A percentile compares a stretch with the other conserved stretches of the same genome.
Conservation (phyloP, 1,140 invertebrate genomes). For the Drosophila micromelanica region DNA sequence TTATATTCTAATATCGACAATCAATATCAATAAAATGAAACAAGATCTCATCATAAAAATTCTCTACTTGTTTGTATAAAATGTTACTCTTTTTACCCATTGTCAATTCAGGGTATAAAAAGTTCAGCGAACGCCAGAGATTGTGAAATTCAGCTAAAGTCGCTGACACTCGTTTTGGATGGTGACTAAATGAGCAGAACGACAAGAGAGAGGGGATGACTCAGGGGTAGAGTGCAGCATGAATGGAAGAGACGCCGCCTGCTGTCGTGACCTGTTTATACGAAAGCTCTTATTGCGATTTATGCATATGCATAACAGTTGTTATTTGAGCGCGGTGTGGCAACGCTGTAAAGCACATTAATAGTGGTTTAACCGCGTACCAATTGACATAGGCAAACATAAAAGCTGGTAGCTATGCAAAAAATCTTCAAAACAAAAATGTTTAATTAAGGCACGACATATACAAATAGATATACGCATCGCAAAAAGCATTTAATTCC, state of each 20-base stretch:
- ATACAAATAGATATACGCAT: background rate
- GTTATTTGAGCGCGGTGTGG: constrained; percentile 6
- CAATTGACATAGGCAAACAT: background rate
- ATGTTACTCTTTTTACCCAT: too few relatives aligned
- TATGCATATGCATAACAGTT: constrained; percentile 10
- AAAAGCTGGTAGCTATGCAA: background rate
- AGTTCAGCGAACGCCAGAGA: constrained; percentile 37
- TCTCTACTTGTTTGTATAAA: too few relatives aligned
- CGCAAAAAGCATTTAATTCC: background rate
- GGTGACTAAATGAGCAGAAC: constrained; percentile 17
- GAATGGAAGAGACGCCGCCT: constrained; percentile 13
- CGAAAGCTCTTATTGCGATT: constrained; percentile 23
- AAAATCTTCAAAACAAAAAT: background rate
- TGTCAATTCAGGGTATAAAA: too few relatives aligned
- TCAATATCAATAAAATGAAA: too few relatives aligned
- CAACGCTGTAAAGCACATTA: constrained; percentile 5
- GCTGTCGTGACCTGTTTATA: constrained; percentile 24
- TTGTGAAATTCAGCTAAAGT: constrained; percentile 45
- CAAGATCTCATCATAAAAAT: too few relatives aligned
- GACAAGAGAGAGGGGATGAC: too few relatives aligned
- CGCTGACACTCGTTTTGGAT: constrained; percentile 23
- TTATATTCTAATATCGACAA: too few relatives aligned
- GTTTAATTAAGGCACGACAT: background rate
- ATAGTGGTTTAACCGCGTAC: background rate
- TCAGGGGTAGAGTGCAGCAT: background rate